These are phyloP conservation scores for Cotesia typhae DNA, from an alignment of 1,140 invertebrate genomes.

Conservation along the genomic window DNA sequence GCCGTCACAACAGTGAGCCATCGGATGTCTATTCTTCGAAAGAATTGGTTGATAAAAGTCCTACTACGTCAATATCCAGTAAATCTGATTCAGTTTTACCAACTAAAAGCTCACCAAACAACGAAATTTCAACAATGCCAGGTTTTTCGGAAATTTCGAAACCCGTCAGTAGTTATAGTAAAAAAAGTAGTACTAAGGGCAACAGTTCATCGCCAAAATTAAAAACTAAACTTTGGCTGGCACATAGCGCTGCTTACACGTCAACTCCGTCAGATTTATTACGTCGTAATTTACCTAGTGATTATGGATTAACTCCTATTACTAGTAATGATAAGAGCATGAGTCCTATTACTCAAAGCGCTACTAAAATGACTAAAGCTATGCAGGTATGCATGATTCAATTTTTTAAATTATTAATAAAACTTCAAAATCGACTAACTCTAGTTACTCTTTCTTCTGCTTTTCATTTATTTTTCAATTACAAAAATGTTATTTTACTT, in stretches of 20 bases:
- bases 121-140: constrained; percentile 39
- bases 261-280: constrained; percentile 61
- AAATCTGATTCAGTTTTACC: constrained; percentile 47
- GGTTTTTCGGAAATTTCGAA: constrained; percentile 5
- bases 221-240: constrained; percentile 49
- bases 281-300: constrained; percentile 58
- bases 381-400: constrained; percentile 76
- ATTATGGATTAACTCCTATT: constrained; percentile 67
- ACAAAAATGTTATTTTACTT: too few relatives aligned
- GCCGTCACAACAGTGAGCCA: constrained; percentile 52
- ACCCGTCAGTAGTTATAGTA: too few relatives aligned
- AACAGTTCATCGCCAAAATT: constrained; percentile 41
- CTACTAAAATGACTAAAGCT: constrained; percentile 83
- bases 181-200: too few relatives aligned
- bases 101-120: constrained; percentile 34
- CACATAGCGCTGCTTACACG: constrained; percentile 54
- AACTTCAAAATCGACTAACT: too few relatives aligned
- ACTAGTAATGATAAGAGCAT: constrained; percentile 75
- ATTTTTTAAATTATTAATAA: constrained; percentile 15
- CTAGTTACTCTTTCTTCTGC: too few relatives aligned
- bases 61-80: constrained; percentile 30
- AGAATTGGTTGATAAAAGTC: neutral
- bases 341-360: constrained; percentile 86
- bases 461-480: too few relatives aligned
- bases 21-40: constrained; percentile 49